Conservation (phyloP, 64 coral and sea anemone genomes). For the Trachythela sp. region DNA sequence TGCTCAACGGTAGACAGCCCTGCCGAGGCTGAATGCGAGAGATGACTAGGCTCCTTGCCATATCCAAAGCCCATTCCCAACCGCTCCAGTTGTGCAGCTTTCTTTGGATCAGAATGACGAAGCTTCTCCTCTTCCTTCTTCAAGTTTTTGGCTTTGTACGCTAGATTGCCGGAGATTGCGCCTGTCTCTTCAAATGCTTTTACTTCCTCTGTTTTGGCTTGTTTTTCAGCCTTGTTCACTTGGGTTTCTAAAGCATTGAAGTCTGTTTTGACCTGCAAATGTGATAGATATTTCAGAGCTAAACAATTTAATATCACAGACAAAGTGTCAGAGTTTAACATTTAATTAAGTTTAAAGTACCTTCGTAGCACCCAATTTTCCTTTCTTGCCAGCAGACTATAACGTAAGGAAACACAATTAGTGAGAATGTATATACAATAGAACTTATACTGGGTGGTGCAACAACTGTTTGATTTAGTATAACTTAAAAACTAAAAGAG, state of each 20-base stretch:
- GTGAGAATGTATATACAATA: neutral
- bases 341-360: slow-evolving; percentile 31
- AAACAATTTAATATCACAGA: too few relatives aligned
- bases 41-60: slow-evolving; percentile 33
- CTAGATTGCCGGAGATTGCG: slow-evolving; percentile 69
- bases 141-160: slow-evolving; percentile 62
- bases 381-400: slow-evolving; percentile 89
- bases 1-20: slow-evolving; percentile 81
- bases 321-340: too few relatives aligned
- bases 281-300: neutral
- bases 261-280: slow-evolving; percentile 67
- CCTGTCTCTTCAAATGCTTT: slow-evolving; percentile 25
- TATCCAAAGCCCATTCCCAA: slow-evolving; percentile 35
- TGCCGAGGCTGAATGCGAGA: slow-evolving; percentile 88
- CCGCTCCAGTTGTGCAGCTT: slow-evolving; percentile 87
- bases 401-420: slow-evolving; percentile 12
- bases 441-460: too few relatives aligned
- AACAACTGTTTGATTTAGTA: too few relatives aligned
- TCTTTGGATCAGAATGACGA: slow-evolving; percentile 79
- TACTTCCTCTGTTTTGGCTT: slow-evolving; percentile 61
- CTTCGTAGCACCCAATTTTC: slow-evolving; percentile 85
- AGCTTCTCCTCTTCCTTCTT: slow-evolving; percentile 95
- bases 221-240: slow-evolving; percentile 62
- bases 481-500: too few relatives aligned
- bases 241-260: slow-evolving; percentile 80